Conservation (phyloP, 2,888 invertebrate genomes). For the Biston stratarius region DNA sequence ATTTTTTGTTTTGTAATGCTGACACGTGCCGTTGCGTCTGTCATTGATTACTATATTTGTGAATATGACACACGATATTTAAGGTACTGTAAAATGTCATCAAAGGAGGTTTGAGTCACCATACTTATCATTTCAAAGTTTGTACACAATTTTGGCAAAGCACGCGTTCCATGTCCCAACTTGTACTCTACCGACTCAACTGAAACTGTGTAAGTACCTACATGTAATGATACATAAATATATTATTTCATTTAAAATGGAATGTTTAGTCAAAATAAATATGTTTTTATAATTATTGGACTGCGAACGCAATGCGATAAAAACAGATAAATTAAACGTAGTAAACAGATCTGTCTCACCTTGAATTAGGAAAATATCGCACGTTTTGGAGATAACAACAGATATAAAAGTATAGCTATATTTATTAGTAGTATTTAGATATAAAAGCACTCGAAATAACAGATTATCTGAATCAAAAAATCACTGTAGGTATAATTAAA, state of each 20-base stretch:
- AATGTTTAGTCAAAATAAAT: background rate
- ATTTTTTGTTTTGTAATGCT: constrained; percentile 24
- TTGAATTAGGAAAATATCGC: constrained; percentile 39
- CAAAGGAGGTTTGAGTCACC: background rate
- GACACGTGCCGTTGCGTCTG: constrained; percentile 27
- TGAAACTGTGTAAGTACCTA: background rate
- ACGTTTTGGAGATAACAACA: constrained; percentile 28
- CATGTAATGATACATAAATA: background rate
- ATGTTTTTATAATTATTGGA: background rate
- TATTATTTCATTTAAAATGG: background rate
- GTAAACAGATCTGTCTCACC: constrained; percentile 36
- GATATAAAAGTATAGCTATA: background rate
- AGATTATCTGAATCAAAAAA: background rate
- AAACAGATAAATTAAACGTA: constrained; percentile 34
- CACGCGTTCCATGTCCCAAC: background rate
- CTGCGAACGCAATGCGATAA: constrained; percentile 7
- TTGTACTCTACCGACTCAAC: background rate
- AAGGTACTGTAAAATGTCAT: background rate
- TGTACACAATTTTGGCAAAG: background rate
- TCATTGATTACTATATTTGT: constrained; percentile 5
- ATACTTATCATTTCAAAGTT: background rate
- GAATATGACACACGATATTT: background rate
- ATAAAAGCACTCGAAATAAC: background rate
- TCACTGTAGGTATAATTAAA: background rate
- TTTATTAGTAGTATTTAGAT: background rate